Base-by-base conservation (phyloP, 1,140 invertebrate genomes). In the Brachystomella parvula region DNA sequence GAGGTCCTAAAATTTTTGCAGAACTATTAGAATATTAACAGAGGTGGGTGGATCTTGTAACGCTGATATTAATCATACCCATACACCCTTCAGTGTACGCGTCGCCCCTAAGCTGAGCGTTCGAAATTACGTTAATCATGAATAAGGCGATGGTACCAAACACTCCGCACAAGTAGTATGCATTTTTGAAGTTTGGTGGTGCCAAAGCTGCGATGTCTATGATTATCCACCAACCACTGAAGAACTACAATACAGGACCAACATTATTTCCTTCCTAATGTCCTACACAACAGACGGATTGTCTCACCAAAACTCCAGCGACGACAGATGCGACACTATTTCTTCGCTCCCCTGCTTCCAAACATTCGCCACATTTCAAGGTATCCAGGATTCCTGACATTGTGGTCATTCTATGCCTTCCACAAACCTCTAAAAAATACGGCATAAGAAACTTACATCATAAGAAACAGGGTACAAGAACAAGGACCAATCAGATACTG, bases 191-290 rank as follows among this genome's bases (percentile, higher is more conserved):
- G 30, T 89, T 74, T 64, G 80, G 78, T 2, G 89, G 86, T 77
- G 91, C 89, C 3, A 85, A 83, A 6, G 88, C 86, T 65, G 91
- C 87, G 28, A 93, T 91, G 82, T 98, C 95, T 75, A 98, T 96
- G 59, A 96, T 89, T 60, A 96, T 86, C 96, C 96, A 99, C 94
- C 96, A 98, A 35, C 94, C 96, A 67, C 86, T 81, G 74, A 93
- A 96, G 80, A 98, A 98, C 94, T 95, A 76, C 47, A 83, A 82
- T 73, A 44, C 39, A 44, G n/a, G n/a, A 44, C 39, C 39, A 44
- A 44, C 39, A n/a, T 44, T n/a, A n/a, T n/a, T n/a, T n/a, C n/a
- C n/a, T n/a, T n/a, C n/a, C n/a, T 44, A n/a, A 44, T 44, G n/a
- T 12, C 9, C 9, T 44, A 12, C 39, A 9, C 39, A 44, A 9